These are phyloP conservation scores for Meteorus colon DNA, from an alignment of 2,888 invertebrate genomes.

Conservation along the genomic window DNA sequence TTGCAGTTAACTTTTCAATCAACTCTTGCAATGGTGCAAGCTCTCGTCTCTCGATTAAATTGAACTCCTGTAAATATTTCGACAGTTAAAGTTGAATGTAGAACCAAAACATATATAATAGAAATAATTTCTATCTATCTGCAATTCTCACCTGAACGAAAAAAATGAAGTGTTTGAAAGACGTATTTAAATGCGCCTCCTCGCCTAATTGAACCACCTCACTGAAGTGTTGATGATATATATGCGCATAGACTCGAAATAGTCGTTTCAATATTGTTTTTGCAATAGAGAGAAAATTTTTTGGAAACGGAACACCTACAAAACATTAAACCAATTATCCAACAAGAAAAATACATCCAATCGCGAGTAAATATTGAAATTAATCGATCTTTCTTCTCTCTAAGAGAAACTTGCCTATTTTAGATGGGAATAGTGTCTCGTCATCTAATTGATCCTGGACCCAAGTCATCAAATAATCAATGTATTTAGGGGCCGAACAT, in stretches of 20 bases:
- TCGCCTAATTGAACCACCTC: constrained; percentile 98
- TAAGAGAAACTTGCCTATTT: constrained; percentile 81
- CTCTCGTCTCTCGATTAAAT: constrained; percentile 96
- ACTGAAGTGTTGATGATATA: constrained; percentile 99
- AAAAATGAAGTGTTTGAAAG: constrained; percentile 99
- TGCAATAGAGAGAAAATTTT: constrained; percentile 96
- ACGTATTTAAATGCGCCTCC: constrained; percentile 99
- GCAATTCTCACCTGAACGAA: constrained; percentile 84
- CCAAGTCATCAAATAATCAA: constrained; percentile 99
- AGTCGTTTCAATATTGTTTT: constrained; percentile 98
- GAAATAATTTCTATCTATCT: neutral
- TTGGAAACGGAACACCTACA: constrained; percentile 96
- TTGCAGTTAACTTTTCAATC: constrained; percentile 95
- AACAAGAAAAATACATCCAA: neutral
- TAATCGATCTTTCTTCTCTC: constrained; percentile 20
- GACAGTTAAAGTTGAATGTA: neutral
- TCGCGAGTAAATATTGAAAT: neutral
- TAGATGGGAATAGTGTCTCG: constrained; percentile 97
- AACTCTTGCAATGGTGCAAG: constrained; percentile 97
- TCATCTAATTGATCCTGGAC: constrained; percentile 99
- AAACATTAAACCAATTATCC: constrained; percentile 21
- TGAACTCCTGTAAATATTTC: constrained; percentile 88
- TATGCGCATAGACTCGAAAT: constrained; percentile 99
- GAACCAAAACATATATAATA: neutral
- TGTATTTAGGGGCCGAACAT: constrained; percentile 99